Evolutionary conservation across 2,888 invertebrate species (phyloP).

Genomic region (Syritta pipiens): DNA sequence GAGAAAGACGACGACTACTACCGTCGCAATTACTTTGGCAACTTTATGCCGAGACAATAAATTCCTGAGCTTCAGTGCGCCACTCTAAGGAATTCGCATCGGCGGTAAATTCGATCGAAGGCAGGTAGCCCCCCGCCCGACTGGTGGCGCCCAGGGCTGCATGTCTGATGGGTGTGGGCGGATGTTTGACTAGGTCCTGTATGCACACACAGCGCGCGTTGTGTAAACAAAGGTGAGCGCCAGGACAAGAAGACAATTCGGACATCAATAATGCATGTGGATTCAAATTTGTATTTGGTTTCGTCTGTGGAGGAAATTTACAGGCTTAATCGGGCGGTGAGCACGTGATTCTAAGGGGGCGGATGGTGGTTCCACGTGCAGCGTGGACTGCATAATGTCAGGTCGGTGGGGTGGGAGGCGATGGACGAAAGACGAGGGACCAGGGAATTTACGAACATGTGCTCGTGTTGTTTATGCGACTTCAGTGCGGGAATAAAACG

Average conservation of each 20-base stretch:
- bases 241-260: constrained; percentile 42
- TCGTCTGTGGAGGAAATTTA: constrained; percentile 62
- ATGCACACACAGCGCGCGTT: constrained; percentile 38
- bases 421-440: not conserved
- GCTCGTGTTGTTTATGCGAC: constrained; percentile 15
- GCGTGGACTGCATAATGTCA: constrained; percentile 24
- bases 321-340: constrained; percentile 58
- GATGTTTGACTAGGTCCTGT: constrained; percentile 18
- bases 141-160: constrained; percentile 2
- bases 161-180: constrained; percentile 38
- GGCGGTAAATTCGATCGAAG: constrained; percentile 54
- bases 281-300: constrained; percentile 68
- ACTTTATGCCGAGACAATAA: constrained; percentile 66
- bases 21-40: constrained; percentile 62
- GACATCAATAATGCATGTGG: constrained; percentile 61
- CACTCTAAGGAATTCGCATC: constrained; percentile 51
- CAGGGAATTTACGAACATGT: constrained; percentile 23
- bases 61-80: constrained; percentile 43
- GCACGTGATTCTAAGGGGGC: constrained; percentile 50
- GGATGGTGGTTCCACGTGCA: not conserved
- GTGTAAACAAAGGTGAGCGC: constrained; percentile 44
- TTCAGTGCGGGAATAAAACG: constrained; percentile 24
- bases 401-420: not conserved
- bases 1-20: not conserved
- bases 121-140: not conserved